A percentile compares a stretch with the other conserved stretches of the same genome.
Evolutionary conservation across 2,888 invertebrate genomes (phyloP).

Genomic region (Acanthosepion esculentum): DNA sequence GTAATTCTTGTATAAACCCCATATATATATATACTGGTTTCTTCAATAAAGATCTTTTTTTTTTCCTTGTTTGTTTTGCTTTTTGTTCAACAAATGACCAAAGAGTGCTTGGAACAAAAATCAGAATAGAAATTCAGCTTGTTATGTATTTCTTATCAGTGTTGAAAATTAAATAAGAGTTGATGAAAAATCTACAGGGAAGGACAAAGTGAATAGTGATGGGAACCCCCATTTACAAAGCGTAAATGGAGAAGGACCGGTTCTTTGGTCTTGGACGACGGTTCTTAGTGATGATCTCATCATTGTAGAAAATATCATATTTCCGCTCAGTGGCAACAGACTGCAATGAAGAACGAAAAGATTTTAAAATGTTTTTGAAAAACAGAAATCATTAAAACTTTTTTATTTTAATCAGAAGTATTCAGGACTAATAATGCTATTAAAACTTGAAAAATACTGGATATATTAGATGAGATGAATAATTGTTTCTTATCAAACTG

Average conservation of each 20-base stretch:
- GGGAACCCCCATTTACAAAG: neutral
- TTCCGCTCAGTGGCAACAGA: conserved; percentile 73
- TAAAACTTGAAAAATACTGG: no score
- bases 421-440: no score
- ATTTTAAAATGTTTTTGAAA: neutral
- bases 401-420: neutral
- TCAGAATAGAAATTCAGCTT: neutral
- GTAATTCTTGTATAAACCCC: conserved; percentile 39
- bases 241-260: conserved; percentile 57
- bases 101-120: neutral
- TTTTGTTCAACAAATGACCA: neutral
- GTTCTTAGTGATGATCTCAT: conserved; percentile 55
- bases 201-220: neutral
- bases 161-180: conserved; percentile 42
- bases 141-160: neutral
- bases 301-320: conserved; percentile 65
- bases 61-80: neutral
- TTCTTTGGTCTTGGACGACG: conserved; percentile 62
- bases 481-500: no score
- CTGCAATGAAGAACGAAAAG: conserved; percentile 61
- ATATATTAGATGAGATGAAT: no score
- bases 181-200: conserved; percentile 34
- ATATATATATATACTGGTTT: neutral
- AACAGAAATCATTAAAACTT: neutral
- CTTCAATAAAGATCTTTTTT: neutral